phyloP scores from a whole-genome alignment of 1,140 invertebrate genomes.

The Gonatopus flavifemur region DNA sequence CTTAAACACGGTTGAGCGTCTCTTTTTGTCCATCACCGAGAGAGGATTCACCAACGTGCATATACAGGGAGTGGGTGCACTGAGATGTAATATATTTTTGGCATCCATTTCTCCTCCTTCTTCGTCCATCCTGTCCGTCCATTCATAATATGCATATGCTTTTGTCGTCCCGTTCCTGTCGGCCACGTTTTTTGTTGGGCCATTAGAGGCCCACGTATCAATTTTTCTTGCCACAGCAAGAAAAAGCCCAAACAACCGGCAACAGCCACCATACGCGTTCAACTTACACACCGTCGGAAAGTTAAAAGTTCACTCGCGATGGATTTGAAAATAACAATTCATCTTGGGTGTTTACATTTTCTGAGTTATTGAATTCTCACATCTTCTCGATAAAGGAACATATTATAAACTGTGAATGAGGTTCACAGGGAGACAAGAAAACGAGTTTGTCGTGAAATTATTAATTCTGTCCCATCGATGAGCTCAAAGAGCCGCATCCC shows the following conservation, averaged over 20 bases:
- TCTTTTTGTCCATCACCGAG: constrained; percentile 7
- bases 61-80: constrained; percentile 43
- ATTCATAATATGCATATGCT: constrained; percentile 55
- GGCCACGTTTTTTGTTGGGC: constrained; percentile 44
- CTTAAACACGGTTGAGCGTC: constrained; percentile 14
- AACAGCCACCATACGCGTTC: no score
- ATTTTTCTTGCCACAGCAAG: constrained; percentile 44
- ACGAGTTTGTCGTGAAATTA: constrained; percentile 45
- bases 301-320: neutral
- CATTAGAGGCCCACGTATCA: constrained; percentile 54
- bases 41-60: constrained; percentile 28
- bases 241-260: no score
- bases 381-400: no score
- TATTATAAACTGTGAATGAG: no score
- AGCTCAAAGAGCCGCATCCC: constrained; percentile 47
- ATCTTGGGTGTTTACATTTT: no score
- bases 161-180: constrained; percentile 49
- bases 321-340: neutral
- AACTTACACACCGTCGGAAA: no score
- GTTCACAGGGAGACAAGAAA: neutral
- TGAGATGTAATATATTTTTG: constrained; percentile 50
- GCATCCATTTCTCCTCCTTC: constrained; percentile 46
- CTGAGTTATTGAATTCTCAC: no score
- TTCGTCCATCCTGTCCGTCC: constrained; percentile 37
- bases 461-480: constrained; percentile 55